Conservation (phyloP, 2,113 vertebrate genomes). For the Chaenogobius annularis region DNA sequence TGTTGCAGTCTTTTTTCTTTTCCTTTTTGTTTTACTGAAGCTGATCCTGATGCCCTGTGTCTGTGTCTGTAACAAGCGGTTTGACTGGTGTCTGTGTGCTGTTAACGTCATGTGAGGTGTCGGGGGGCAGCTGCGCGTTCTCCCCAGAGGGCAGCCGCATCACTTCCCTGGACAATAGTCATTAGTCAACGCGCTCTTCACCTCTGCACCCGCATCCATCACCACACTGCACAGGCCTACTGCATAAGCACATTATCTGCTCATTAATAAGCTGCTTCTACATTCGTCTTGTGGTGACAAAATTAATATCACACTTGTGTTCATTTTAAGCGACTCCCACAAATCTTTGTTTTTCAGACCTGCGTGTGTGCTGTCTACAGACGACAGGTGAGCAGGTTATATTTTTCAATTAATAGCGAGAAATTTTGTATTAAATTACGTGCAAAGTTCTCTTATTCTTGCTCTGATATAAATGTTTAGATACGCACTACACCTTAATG, state of each 20-base stretch:
- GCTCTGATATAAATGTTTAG: too few species aligned
- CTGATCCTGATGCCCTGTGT: neutral
- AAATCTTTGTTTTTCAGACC: slow-evolving; percentile 53
- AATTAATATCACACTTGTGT: slow-evolving; percentile 65
- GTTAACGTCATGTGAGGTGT: slow-evolving; percentile 63
- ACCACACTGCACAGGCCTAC: slow-evolving; percentile 85
- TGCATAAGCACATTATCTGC: slow-evolving; percentile 85
- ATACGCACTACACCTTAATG: neutral
- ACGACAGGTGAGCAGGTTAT: neutral
- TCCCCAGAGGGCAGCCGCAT: slow-evolving; percentile 71
- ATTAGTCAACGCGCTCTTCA: slow-evolving; percentile 84
- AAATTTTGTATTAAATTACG: neutral
- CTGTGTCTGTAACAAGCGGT: slow-evolving; percentile 46
- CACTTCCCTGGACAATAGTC: slow-evolving; percentile 79
- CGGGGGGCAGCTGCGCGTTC: slow-evolving; percentile 57
- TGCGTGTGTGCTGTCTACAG: slow-evolving; percentile 13
- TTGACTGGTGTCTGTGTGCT: slow-evolving; percentile 44
- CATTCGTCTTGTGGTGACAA: slow-evolving; percentile 81
- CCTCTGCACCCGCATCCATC: slow-evolving; percentile 87
- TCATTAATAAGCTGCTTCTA: slow-evolving; percentile 88
- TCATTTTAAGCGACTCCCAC: slow-evolving; percentile 67
- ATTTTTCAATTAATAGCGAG: neutral
- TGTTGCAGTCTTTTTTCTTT: neutral
- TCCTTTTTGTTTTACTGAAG: neutral
- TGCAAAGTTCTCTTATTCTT: neutral